These are phyloP conservation scores for Amblyopsis rosae DNA, from an alignment of 2,113 vertebrate genomes.

Conservation along the genomic window DNA sequence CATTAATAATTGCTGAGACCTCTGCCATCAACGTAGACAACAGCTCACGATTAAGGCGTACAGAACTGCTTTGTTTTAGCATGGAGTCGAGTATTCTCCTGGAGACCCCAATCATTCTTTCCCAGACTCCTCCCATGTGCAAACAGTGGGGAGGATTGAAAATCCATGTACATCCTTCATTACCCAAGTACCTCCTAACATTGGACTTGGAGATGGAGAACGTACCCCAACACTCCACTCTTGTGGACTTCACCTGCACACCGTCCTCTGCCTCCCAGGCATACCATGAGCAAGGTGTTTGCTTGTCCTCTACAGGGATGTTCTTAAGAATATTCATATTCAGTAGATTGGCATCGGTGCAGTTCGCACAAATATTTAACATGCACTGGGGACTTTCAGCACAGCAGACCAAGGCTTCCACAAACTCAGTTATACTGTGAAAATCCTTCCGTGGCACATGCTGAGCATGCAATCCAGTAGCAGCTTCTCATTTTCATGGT, in stretches of 20 bases:
- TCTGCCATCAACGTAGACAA: too few relatives aligned
- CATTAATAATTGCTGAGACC: too few relatives aligned
- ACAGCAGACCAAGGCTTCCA: not conserved
- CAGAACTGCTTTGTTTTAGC: too few relatives aligned
- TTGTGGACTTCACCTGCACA: constrained; percentile 3
- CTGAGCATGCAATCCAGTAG: not conserved
- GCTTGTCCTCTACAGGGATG: constrained; percentile 10
- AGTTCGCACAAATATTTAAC: not conserved
- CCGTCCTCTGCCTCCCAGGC: constrained; percentile 1
- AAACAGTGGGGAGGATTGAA: too few relatives aligned
- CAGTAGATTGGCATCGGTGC: not conserved
- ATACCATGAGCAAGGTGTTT: not conserved
- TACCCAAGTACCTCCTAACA: too few relatives aligned
- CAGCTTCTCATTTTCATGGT: not conserved
- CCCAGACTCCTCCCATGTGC: too few relatives aligned
- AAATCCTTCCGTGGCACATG: too few relatives aligned
- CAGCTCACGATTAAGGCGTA: too few relatives aligned
- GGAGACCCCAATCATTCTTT: too few relatives aligned
- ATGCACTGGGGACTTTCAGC: not conserved
- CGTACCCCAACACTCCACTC: not conserved
- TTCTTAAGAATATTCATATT: not conserved
- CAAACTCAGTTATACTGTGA: not conserved
- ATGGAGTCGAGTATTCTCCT: too few relatives aligned
- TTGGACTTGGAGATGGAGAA: too few relatives aligned
- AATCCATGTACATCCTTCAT: too few relatives aligned